These are phyloP conservation scores for Chorisops tibialis DNA, from an alignment of 2,888 invertebrate species.

Conservation along the genomic window DNA sequence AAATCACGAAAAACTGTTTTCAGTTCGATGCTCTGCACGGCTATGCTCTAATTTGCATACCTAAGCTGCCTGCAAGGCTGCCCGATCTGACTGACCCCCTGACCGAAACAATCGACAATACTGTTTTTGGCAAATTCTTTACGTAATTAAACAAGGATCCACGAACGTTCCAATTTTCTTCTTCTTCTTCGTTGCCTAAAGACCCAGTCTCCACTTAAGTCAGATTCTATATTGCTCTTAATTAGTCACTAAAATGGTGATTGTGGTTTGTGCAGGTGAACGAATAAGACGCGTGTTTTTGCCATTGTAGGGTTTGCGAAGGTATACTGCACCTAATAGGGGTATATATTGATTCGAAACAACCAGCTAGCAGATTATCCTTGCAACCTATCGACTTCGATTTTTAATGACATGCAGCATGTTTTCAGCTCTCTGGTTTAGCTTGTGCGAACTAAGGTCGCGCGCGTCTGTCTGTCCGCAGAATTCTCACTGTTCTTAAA, in stretches of 20 bases:
- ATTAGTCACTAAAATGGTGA: not conserved
- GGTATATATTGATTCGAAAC: too few relatives aligned
- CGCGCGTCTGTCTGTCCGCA: not conserved
- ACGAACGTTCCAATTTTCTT: too few relatives aligned
- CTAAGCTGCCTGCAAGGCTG: constrained; percentile 10
- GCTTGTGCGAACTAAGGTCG: not conserved
- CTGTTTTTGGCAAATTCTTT: constrained; percentile 8
- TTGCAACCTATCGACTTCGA: not conserved
- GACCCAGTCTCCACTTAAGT: too few relatives aligned
- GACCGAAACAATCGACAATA: too few relatives aligned
- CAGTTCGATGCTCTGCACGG: not conserved
- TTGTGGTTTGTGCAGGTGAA: not conserved
- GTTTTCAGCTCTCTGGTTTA: not conserved
- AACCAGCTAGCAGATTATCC: too few relatives aligned
- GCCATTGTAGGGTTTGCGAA: too few relatives aligned
- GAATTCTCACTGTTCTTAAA: not conserved
- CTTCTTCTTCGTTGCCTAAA: too few relatives aligned
- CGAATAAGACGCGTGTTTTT: not conserved
- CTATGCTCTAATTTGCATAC: constrained; percentile 24
- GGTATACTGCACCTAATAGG: too few relatives aligned
- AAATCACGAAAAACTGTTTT: not conserved
- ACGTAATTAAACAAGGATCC: too few relatives aligned
- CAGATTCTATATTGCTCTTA: not conserved
- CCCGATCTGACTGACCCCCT: not conserved
- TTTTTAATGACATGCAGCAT: not conserved